phyloP scores from a whole-genome alignment of 92 coral and sea anemone species.

The Epizoanthus illoricatus region DNA sequence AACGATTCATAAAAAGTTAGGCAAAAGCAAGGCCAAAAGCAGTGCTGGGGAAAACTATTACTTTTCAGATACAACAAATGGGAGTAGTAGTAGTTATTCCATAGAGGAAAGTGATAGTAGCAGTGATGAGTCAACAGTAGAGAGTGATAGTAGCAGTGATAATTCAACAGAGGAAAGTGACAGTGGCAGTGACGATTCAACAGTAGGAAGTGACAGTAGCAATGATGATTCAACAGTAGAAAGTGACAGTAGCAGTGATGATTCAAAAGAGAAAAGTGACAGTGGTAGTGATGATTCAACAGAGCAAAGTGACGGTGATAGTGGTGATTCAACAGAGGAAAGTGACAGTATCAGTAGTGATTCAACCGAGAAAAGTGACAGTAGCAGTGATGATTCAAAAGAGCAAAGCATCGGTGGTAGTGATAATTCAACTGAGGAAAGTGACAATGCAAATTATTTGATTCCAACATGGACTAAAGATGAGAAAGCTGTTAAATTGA shows the following conservation, averaged over 20 bases:
- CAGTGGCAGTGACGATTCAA: neutral
- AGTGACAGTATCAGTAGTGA: neutral
- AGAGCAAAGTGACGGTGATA: neutral
- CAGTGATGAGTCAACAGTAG: neutral
- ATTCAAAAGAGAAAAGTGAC: neutral
- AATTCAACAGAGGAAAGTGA: neutral
- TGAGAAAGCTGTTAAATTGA: neutral
- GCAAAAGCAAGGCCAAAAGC: no score
- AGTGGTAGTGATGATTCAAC: neutral
- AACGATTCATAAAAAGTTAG: no score
- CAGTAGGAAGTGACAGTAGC: no score
- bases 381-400: neutral
- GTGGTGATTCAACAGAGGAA: neutral
- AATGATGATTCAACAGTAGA: neutral
- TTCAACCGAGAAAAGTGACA: neutral
- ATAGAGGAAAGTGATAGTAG: neutral
- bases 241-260: neutral
- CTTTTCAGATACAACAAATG: neutral
- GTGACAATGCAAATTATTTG: neutral
- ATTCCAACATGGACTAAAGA: neutral
- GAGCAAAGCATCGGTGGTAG: neutral
- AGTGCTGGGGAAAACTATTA: no score
- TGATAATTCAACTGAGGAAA: neutral
- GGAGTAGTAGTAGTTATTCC: neutral
- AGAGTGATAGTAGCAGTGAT: neutral